Evolutionary conservation across 2,797 vertebrate species (phyloP), one percentile per base, ranked within the genome.

Genomic region (Lophotriccus pileatus): DNA sequence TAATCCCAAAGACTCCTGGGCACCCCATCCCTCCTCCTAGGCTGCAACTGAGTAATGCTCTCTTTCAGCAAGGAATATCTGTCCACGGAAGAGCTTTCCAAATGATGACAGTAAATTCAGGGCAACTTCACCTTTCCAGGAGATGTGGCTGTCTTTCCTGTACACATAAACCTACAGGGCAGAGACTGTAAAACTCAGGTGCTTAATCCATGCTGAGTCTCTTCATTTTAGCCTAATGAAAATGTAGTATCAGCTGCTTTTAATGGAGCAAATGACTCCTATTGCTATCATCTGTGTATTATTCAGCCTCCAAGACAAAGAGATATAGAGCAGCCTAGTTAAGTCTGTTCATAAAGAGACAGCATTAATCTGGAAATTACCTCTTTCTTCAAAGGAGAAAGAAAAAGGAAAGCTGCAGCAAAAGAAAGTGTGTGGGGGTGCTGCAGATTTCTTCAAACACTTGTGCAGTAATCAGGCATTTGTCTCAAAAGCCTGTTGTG

Each of bases 311-410:
- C 70, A 88, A 92, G 91, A 94, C 78, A 90, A 88, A 92, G 77
- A 93, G 68, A 95, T 86, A 63, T 46, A 90, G 78, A 90, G 68
- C 76, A 94, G 84, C 93, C 90, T 74, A 93, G 85, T 96, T 97
- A 95, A 86, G 68, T 92, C 87, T 91, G 64, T 66, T 96, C 74
- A 93, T 62, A 93, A 78, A 94, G 77, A 87, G 88, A 84, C 72
- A 73, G 74, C 60, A 82, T 64, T 93, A 93, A 96, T 93, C 87
- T 84, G 69, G 73, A 89, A 95, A 95, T 86, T 83, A 91, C 69
- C 75, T 90, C 58, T 50, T 70, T 88, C 28, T 80, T 66, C 37
- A 77, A 77, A 87, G 41, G 12, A 16, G 28, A 46, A 49, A 19
- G 47, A 52, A 44, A 19, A 72, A 67, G 9, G 27, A 78, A 73